phyloP scores from a whole-genome alignment of 1,140 invertebrate genomes.

The Diorhabda carinulata region DNA sequence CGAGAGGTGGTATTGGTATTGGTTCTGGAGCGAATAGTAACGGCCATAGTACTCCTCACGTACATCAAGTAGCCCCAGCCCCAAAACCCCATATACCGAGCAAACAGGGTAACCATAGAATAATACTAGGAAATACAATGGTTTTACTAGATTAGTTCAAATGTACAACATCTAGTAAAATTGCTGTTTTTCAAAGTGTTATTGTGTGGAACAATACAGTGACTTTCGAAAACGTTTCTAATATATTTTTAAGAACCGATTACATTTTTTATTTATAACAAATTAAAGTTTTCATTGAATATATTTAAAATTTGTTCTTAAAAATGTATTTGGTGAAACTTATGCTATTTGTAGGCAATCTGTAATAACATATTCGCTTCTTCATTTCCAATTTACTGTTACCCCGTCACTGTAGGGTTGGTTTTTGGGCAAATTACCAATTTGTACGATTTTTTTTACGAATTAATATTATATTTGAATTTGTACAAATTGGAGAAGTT shows the following conservation, averaged over 20 bases:
- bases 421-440: slow-evolving; percentile 13
- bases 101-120: slow-evolving; percentile 42
- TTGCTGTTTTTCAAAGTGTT: background rate
- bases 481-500: slow-evolving; percentile 6
- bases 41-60: slow-evolving; percentile 26
- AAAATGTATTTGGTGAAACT: too few relatives aligned
- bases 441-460: slow-evolving; percentile 5
- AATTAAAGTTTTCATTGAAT: too few relatives aligned
- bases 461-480: background rate
- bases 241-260: too few relatives aligned
- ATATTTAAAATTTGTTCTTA: too few relatives aligned
- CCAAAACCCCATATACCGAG: slow-evolving; percentile 18
- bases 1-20: slow-evolving; percentile 71
- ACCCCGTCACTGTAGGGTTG: slow-evolving; percentile 17
- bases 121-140: background rate
- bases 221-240: background rate
- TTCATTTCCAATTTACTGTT: slow-evolving; percentile 8
- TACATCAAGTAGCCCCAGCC: slow-evolving; percentile 15
- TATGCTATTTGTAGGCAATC: background rate
- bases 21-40: slow-evolving; percentile 53
- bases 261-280: too few relatives aligned
- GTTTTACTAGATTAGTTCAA: background rate
- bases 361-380: background rate
- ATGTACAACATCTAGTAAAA: background rate
- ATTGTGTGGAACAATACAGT: background rate